phyloP scores from a whole-genome alignment of 2,113 vertebrate genomes.

The Meleagris gallopavo region DNA sequence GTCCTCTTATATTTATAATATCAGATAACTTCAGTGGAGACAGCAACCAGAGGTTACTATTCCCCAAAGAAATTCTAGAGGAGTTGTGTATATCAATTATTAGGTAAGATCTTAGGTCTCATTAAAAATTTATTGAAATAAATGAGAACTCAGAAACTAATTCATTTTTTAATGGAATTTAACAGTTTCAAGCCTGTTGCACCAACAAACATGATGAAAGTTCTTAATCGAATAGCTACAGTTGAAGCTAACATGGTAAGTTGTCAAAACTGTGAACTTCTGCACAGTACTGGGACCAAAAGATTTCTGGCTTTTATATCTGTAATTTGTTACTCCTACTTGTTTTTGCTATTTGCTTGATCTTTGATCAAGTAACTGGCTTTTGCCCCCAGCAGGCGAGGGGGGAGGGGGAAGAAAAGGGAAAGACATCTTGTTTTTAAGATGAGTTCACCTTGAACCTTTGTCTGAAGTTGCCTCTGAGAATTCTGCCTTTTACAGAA shows the following conservation, averaged over 20 bases:
- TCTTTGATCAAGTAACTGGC: not conserved
- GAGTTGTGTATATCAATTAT: constrained; percentile 85
- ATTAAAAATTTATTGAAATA: not conserved
- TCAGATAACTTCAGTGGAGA: constrained; percentile 90
- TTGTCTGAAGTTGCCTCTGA: not conserved
- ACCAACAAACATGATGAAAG: constrained; percentile 93
- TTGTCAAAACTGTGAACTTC: not conserved
- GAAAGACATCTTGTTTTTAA: not conserved
- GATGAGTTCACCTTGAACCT: not conserved
- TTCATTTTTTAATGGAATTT: not conserved
- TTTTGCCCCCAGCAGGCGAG: too few relatives aligned
- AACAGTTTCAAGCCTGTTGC: constrained; percentile 95
- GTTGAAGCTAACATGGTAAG: constrained; percentile 86
- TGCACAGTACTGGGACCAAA: not conserved
- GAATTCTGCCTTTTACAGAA: not conserved
- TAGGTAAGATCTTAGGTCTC: constrained; percentile 77
- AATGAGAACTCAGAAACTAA: constrained; percentile 25
- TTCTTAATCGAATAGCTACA: constrained; percentile 85
- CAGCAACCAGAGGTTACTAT: constrained; percentile 85
- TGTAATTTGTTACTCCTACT: not conserved
- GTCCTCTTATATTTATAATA: constrained; percentile 90
- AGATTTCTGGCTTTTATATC: not conserved
- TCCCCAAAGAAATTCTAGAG: constrained; percentile 87
- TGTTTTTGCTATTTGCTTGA: not conserved
- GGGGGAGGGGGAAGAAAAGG: not conserved